Base-by-base conservation (phyloP, 2,888 invertebrate genomes). In the Drosophila kanekoi region DNA sequence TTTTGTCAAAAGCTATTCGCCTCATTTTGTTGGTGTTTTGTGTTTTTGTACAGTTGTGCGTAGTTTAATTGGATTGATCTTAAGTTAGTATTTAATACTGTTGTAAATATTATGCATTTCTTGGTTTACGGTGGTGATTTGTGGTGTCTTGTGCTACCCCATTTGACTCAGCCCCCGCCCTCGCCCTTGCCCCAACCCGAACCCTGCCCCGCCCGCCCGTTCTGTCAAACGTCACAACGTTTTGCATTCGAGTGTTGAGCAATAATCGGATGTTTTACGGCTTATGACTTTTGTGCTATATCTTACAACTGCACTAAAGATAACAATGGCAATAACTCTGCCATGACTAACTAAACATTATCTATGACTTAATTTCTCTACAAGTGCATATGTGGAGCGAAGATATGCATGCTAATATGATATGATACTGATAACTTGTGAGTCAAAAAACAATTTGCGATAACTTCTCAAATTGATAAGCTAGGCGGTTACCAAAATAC, bases 1-100 rank as follows among this genome's bases (percentile, higher is more conserved):
- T 57, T 63, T 58, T 65, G 18, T 57, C 16, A 62, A 62, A 51
- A 54, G 60, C 64, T 60, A 48, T 64, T 59, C 37, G 65, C 71
- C 54, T 77, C 65, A 63, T 72, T 72, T 74, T 68, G 65, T 87
- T 87, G 85, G 85, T 82, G 87, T 79, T 78, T 81, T 81, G 83
- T 81, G 65, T 70, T 67, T 62, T 57, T 68, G 68, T 72, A 63
- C 58, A 61, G 52, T 75, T 65, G 62, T 73, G 57, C 75, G 47
- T 81, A 64, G 59, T 45, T 56, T 23, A 41, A 44, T 66, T 13
- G 23, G 47, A 43, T 70, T 62, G 47, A 47, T 61, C 35, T 37
- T 49, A 64, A 79, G 43, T 47, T 74, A 57, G 28, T 48, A 57
- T 35, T 61, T 51, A 66, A 54, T 65, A 77, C 23, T 48, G 9